A percentile compares a stretch with the other conserved stretches of the same genome.
Conservation (phyloP, 2,797 vertebrate species). For the Thripadectes ignobilis region DNA sequence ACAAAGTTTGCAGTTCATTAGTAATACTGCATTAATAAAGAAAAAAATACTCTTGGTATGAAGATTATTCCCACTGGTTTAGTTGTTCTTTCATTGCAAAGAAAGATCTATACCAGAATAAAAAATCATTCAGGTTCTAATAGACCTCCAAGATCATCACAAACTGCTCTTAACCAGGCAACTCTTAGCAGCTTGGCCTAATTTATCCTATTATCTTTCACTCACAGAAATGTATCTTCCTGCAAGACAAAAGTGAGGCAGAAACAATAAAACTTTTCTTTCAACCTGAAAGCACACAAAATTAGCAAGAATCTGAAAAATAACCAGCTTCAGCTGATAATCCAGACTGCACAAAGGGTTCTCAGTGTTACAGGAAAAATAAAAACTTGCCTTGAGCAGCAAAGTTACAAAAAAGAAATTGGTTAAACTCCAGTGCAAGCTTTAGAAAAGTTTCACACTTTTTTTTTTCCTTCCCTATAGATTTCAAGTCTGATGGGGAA, state of each 20-base stretch:
- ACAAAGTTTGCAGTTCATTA: not conserved
- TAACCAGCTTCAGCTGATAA: not conserved
- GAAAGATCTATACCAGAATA: not conserved
- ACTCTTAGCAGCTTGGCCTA: not conserved
- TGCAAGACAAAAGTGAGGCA: not conserved
- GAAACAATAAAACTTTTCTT: not conserved
- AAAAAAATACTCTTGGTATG: no score
- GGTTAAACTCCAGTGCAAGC: not conserved
- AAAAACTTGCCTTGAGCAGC: not conserved
- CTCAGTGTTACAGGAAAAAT: not conserved
- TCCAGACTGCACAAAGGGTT: not conserved
- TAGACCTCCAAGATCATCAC: not conserved
- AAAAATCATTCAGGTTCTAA: not conserved
- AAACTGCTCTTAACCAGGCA: not conserved
- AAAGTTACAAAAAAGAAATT: not conserved
- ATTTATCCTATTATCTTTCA: not conserved
- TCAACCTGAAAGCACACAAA: not conserved
- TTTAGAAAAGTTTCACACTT: not conserved
- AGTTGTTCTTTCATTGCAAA: not conserved
- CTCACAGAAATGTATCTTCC: not conserved
- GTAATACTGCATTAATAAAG: not conserved
- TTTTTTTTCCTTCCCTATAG: not conserved
- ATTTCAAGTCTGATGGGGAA: not conserved
- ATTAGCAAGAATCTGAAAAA: not conserved
- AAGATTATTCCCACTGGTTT: not conserved